Conservation (phyloP, 2,797 vertebrate genomes). For the Cheirogaleus major region DNA sequence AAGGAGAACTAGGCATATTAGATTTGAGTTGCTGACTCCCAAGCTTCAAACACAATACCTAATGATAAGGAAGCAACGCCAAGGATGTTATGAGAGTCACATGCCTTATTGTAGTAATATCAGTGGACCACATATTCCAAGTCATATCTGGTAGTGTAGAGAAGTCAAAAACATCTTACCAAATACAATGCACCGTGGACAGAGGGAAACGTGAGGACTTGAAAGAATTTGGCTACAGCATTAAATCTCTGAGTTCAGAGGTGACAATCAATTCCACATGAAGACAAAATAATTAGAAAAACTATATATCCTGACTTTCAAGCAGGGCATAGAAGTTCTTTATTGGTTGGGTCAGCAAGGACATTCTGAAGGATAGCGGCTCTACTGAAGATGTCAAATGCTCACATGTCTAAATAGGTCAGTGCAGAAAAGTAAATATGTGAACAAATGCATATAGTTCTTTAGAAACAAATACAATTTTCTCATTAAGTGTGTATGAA, state of each 20-base stretch:
- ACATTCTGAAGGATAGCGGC: neutral
- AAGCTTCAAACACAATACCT: neutral
- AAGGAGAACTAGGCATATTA: neutral
- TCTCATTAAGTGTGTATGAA: neutral
- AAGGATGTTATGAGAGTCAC: neutral
- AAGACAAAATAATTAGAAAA: neutral
- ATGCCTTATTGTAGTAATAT: neutral
- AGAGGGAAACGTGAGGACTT: neutral
- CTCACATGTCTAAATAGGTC: neutral
- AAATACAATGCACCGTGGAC: neutral
- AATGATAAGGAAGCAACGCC: neutral
- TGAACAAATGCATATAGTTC: neutral
- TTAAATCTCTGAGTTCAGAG: neutral
- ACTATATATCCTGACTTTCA: neutral
- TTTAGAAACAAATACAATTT: neutral
- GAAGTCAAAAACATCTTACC: neutral
- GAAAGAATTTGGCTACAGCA: neutral
- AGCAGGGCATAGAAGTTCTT: neutral
- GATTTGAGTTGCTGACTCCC: neutral
- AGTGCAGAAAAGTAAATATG: neutral
- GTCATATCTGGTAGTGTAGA: neutral
- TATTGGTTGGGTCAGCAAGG: neutral
- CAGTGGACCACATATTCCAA: neutral
- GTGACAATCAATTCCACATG: neutral
- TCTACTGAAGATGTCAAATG: neutral